Conservation (phyloP, 1,140 invertebrate genomes). For the Microplitis mediator region DNA sequence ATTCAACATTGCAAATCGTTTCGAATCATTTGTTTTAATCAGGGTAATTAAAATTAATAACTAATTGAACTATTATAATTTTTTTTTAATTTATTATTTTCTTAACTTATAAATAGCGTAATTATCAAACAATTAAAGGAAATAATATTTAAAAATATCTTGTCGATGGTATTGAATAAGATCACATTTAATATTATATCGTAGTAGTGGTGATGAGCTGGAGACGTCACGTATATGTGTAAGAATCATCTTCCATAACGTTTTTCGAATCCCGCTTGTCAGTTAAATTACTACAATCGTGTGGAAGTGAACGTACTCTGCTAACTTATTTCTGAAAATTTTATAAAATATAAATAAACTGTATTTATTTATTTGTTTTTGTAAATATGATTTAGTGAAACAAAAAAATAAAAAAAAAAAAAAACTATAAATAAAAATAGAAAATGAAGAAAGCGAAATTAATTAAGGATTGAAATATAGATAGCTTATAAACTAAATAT, state of each 20-base stretch:
- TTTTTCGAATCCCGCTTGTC: slow-evolving; percentile 1
- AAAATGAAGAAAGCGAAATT: neutral
- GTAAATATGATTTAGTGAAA: neutral
- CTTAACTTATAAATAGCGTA: too few relatives aligned
- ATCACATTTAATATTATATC: neutral
- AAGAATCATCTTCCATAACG: neutral
- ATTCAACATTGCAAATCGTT: too few relatives aligned
- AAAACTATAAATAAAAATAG: neutral
- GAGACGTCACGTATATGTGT: neutral
- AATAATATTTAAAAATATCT: neutral
- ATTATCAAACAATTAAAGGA: too few relatives aligned
- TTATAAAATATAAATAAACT: neutral
- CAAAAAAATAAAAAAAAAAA: too few relatives aligned
- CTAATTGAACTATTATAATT: too few relatives aligned
- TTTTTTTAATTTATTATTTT: too few relatives aligned
- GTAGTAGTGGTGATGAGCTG: slow-evolving; percentile 4
- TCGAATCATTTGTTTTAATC: too few relatives aligned
- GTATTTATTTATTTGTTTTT: neutral
- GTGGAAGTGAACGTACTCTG: neutral
- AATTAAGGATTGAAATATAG: neutral
- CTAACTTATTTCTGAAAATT: too few relatives aligned
- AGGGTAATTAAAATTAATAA: too few relatives aligned
- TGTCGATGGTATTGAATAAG: neutral
- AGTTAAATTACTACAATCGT: slow-evolving; percentile 5
- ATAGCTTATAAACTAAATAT: neutral